These are phyloP conservation scores for Bhutanitis thaidina DNA, from an alignment of 2,888 invertebrate species.

Conservation along the genomic window DNA sequence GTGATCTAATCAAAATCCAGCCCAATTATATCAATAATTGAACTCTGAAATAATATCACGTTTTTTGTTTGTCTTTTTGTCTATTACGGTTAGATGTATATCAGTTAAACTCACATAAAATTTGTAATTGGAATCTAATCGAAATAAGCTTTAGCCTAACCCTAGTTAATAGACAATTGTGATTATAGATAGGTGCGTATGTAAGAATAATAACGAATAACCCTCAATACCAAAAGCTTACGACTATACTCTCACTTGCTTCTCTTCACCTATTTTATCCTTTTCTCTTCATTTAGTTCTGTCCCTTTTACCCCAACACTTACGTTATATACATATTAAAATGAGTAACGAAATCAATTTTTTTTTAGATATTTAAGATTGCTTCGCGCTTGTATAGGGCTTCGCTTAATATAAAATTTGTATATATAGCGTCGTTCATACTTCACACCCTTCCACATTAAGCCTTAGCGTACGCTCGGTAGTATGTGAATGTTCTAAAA, in stretches of 20 bases:
- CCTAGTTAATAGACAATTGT: constrained; percentile 9
- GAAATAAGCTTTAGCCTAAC: constrained; percentile 12
- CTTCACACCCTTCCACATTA: constrained; percentile 28
- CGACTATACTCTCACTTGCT: constrained; percentile 16
- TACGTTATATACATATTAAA: constrained; percentile 15
- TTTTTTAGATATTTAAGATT: constrained; percentile 12
- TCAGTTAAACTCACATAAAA: no score
- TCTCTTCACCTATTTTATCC: background rate
- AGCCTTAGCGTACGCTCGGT: constrained; percentile 27
- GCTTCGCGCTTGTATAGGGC: constrained; percentile 33
- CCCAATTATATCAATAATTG: no score
- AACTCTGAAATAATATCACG: no score
- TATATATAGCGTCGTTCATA: constrained; percentile 21
- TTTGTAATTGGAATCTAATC: no score
- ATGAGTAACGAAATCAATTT: background rate
- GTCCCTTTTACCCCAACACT: constrained; percentile 1
- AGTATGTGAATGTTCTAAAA: constrained; percentile 30
- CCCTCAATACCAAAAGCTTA: constrained; percentile 6
- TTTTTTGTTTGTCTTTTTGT: no score
- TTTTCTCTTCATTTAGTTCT: constrained; percentile 10
- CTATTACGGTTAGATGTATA: no score
- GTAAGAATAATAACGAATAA: background rate
- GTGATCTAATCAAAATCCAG: no score
- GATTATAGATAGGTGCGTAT: background rate
- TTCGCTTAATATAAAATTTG: constrained; percentile 26